These are phyloP conservation scores for Hydraecia micacea DNA, from an alignment of 2,888 invertebrate genomes.

Conservation along the genomic window DNA sequence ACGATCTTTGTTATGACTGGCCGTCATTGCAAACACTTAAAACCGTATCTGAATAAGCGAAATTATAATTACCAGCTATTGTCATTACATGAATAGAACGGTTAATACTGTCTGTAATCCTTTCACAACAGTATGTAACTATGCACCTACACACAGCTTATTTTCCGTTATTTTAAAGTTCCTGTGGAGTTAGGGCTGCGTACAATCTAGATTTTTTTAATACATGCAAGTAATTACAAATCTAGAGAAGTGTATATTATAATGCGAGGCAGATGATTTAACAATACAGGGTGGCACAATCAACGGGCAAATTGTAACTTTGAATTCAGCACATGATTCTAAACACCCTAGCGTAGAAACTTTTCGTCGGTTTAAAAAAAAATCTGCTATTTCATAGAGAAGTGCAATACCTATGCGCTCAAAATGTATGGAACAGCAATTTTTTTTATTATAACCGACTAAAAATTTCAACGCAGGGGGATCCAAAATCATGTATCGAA, in stretches of 20 bases:
- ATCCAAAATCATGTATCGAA: neutral
- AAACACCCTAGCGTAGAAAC: neutral
- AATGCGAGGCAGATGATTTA: neutral
- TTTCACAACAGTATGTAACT: constrained; percentile 56
- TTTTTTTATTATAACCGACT: neutral
- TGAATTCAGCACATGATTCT: neutral
- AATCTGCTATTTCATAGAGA: too few species aligned
- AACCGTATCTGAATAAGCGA: constrained; percentile 41
- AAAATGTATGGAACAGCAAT: neutral
- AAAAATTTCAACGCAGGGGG: too few species aligned
- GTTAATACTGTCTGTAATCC: constrained; percentile 44
- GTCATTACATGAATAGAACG: constrained; percentile 55
- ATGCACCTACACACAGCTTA: constrained; percentile 1
- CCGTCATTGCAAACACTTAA: constrained; percentile 37
- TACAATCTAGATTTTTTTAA: neutral
- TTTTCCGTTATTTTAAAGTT: constrained; percentile 54
- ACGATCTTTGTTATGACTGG: constrained; percentile 12
- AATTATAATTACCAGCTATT: constrained; percentile 66
- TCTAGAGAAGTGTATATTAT: neutral
- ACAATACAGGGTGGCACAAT: neutral
- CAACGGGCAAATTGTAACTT: neutral
- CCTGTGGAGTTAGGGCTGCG: constrained; percentile 33
- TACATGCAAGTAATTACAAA: neutral
- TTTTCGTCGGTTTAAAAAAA: too few species aligned
- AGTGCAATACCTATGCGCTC: neutral